Evolutionary conservation across 2,797 vertebrate species (phyloP), one percentile per base, ranked within the genome.

Genomic region (Eospalax fontanierii): DNA sequence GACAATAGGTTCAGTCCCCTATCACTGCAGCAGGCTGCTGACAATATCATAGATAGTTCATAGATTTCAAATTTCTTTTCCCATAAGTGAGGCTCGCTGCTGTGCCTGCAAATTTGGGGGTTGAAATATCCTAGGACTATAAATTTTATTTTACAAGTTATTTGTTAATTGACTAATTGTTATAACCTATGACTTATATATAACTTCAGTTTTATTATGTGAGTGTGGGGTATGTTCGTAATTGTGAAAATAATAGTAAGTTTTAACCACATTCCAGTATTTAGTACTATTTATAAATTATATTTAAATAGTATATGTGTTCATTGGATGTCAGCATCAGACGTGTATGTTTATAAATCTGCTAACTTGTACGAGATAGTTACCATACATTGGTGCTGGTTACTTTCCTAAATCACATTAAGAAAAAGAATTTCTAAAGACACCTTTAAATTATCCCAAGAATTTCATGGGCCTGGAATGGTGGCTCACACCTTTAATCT

Each of bases 371-470:
- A 2, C 21, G 70, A 63, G n/a, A 3, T 12, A 59, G 70, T 33
- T 33, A 76, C 43, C 22, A 18, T 14, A 80, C 70, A 35, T 68
- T 30, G 28, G 30, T 74, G 4, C 9, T 57, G 9, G 46, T 73
- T 26, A 35, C 71, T 79, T 94, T 95, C 16, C 40, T 65, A 70
- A 89, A 80, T 68, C 22, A 87, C 63, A 93, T n/a, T 81, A 46
- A 43, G 30, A 61, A 57, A 79, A n/a, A 57, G 57, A 54, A 35
- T 43, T 74, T 87, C 28, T 19, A 81, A 3, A 50, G 24, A 82
- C 40, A 59, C 19, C 18, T 61, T 74, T 87, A 30, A 28, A 40
- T 65, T 78, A 57, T 46, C 15, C 71, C 54, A 59, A 86, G 59
- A 54, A 50, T 30, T 65, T 81, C 30, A 33, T 65, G 21, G 50